Evolutionary conservation across 2,113 vertebrate species (phyloP).

Genomic region (Varanus salvator): DNA sequence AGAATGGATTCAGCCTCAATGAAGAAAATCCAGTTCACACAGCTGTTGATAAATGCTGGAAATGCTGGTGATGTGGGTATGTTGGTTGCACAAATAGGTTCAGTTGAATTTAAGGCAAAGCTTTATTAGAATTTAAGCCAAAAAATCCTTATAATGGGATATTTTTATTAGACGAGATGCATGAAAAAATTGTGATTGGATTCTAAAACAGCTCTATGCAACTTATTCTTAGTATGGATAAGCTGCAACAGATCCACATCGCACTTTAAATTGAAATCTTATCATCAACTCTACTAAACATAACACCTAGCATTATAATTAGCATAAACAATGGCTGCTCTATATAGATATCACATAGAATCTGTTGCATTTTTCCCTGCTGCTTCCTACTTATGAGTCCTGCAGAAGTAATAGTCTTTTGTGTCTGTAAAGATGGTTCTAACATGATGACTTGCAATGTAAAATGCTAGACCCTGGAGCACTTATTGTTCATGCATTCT

Average conservation of each 20-base stretch:
- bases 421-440: slow-evolving; percentile 37
- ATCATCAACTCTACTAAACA: slow-evolving; percentile 55
- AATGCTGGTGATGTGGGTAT: not conserved
- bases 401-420: slow-evolving; percentile 51
- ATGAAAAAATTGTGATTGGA: slow-evolving; percentile 32
- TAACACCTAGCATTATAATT: slow-evolving; percentile 48
- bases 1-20: not conserved
- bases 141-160: not conserved
- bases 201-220: not conserved
- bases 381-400: slow-evolving; percentile 26
- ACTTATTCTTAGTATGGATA: not conserved
- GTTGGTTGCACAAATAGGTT: not conserved
- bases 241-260: not conserved
- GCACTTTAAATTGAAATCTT: slow-evolving; percentile 52
- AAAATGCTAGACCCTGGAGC: slow-evolving; percentile 40
- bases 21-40: not conserved
- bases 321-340: slow-evolving; percentile 11
- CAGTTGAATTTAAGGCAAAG: not conserved
- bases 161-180: slow-evolving; percentile 16
- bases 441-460: slow-evolving; percentile 47
- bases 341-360: slow-evolving; percentile 34
- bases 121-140: not conserved
- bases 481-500: not conserved
- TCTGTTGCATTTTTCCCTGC: slow-evolving; percentile 13
- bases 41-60: not conserved